phyloP scores from a whole-genome alignment of 2,888 invertebrate species.

The Didymodactylos carnosus region DNA sequence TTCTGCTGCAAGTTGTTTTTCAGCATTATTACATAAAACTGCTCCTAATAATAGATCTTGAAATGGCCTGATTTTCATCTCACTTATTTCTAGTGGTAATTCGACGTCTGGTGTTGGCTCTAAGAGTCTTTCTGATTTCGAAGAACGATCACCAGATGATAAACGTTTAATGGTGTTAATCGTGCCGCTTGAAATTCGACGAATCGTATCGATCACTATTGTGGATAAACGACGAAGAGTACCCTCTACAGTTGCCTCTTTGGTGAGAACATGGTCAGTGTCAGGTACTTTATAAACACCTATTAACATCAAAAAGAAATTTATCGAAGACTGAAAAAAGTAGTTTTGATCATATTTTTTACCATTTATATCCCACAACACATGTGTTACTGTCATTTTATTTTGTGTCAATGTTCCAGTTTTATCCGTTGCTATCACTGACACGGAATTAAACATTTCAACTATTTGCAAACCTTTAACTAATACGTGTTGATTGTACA shows the following conservation, averaged over 20 bases:
- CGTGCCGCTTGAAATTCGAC: not conserved
- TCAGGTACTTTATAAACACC: not conserved
- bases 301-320: no score
- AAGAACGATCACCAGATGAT: not conserved
- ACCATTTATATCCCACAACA: not conserved
- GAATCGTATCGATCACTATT: not conserved
- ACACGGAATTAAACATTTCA: not conserved
- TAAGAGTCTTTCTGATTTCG: no score
- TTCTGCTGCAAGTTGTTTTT: not conserved
- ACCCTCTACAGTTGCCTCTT: not conserved
- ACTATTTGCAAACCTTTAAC: not conserved
- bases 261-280: not conserved
- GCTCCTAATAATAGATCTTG: not conserved
- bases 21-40: not conserved
- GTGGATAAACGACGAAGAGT: not conserved
- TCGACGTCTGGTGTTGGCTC: not conserved
- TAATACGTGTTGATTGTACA: constrained; percentile 1
- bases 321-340: no score
- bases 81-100: not conserved
- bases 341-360: no score
- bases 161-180: not conserved
- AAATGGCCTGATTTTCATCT: not conserved
- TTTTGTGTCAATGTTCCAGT: constrained; percentile 1
- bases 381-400: constrained; percentile 7
- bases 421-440: constrained; percentile 4